Percentiles rank a stretch among this genome's conserved stretches.
phyloP scores from a whole-genome alignment of 2,113 vertebrate genomes.

The Dendrocopos noguchii region DNA sequence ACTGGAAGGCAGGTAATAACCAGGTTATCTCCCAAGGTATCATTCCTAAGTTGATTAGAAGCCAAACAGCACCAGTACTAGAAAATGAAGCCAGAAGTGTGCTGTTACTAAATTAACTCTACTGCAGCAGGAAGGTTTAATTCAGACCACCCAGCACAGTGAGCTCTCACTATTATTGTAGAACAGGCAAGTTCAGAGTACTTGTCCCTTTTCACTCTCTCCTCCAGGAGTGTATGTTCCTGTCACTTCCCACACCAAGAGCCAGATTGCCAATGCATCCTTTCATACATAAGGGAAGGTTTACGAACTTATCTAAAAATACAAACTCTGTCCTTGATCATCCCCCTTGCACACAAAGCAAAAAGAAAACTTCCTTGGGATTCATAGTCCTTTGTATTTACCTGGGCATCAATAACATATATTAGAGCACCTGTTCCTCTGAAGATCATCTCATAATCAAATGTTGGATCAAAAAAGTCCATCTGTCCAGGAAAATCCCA shows the following conservation, averaged over 20 bases:
- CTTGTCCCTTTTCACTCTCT: background rate
- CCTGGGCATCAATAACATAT: constrained; percentile 99
- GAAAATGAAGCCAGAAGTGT: background rate
- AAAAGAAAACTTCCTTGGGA: background rate
- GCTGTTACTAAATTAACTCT: background rate
- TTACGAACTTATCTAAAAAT: background rate
- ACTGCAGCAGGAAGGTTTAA: background rate
- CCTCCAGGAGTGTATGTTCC: background rate
- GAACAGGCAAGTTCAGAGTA: background rate
- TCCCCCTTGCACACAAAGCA: background rate
- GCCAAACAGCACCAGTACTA: background rate
- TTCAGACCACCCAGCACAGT: background rate
- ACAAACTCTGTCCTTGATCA: background rate
- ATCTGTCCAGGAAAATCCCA: constrained; percentile 99
- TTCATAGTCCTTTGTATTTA: constrained; percentile 59
- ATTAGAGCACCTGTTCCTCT: constrained; percentile 97
- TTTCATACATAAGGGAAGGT: background rate
- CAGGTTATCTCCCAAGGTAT: background rate
- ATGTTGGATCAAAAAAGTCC: constrained; percentile 98
- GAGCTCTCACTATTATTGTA: background rate
- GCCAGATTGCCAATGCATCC: background rate
- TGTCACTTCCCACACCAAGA: background rate
- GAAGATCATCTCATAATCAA: constrained; percentile 99
- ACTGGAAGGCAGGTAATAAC: background rate
- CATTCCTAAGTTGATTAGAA: background rate